Evolutionary conservation across 2,888 invertebrate genomes (phyloP).

Genomic region (Rhabditoides inermis): DNA sequence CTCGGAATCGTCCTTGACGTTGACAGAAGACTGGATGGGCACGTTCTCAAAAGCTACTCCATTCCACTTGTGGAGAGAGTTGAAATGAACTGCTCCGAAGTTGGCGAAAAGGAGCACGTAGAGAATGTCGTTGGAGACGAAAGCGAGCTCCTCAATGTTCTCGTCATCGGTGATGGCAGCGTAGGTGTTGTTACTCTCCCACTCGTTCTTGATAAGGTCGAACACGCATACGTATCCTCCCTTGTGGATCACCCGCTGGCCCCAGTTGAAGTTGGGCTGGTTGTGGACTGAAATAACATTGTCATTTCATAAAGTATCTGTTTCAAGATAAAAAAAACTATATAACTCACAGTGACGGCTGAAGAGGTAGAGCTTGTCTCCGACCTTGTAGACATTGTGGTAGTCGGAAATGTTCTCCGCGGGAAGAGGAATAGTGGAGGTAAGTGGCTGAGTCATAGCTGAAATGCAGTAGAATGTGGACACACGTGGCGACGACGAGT

Average conservation of each 20-base stretch:
- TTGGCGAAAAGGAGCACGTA: conserved; percentile 17
- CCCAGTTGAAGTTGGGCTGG: conserved; percentile 22
- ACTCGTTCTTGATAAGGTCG: conserved; percentile 13
- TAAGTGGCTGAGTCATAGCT: too few relatives aligned
- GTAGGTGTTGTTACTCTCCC: too few relatives aligned
- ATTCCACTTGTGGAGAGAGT: conserved; percentile 19
- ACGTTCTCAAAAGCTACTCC: conserved; percentile 16
- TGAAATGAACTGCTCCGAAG: conserved; percentile 17
- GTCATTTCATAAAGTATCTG: too few relatives aligned
- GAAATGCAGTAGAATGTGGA: too few relatives aligned
- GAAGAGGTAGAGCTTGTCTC: too few relatives aligned
- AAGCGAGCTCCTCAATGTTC: conserved; percentile 18
- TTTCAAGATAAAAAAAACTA: too few relatives aligned
- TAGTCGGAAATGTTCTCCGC: too few relatives aligned
- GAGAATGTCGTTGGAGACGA: conserved; percentile 15
- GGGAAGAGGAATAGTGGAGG: too few relatives aligned
- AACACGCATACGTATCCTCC: conserved; percentile 26
- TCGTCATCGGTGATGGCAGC: conserved; percentile 18
- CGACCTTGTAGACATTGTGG: too few relatives aligned
- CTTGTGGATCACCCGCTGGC: conserved; percentile 20
- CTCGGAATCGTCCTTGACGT: too few relatives aligned
- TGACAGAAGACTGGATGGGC: conserved; percentile 4
- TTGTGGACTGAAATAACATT: conserved; percentile 17
- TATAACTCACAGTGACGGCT: too few relatives aligned
- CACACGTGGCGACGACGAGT: too few relatives aligned